Conservation (phyloP, 2,113 vertebrate genomes). For the Asarcornis scutulata region DNA sequence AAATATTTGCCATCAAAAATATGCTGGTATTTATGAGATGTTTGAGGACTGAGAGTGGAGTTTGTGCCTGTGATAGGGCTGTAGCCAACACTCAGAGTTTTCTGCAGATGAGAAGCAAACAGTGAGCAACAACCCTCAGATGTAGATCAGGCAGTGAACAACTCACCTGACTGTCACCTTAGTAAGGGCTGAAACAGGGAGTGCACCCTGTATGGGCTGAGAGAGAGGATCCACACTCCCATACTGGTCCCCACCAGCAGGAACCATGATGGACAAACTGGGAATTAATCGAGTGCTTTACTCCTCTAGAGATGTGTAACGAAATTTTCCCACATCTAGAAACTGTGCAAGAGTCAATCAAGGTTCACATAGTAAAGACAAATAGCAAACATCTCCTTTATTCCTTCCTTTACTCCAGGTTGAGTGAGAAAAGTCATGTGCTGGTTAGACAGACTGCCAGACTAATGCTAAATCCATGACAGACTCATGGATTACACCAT, state of each 20-base stretch:
- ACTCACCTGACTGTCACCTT: not conserved
- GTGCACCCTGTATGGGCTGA: no score
- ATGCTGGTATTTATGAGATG: accelerated
- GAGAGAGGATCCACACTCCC: not conserved
- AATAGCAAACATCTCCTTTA: not conserved
- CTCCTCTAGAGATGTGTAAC: accelerated
- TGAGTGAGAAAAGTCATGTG: not conserved
- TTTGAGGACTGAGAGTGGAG: accelerated
- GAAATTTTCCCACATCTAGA: not conserved
- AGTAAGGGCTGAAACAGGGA: no score
- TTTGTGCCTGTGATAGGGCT: not conserved
- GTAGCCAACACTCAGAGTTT: accelerated
- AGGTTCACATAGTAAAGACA: not conserved
- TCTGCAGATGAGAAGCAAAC: not conserved
- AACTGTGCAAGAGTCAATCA: not conserved
- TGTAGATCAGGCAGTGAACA: not conserved
- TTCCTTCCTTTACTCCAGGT: not conserved
- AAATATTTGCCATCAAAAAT: not conserved
- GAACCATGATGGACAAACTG: not conserved
- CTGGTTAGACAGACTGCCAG: not conserved
- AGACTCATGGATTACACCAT: not conserved
- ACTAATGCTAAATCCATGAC: not conserved
- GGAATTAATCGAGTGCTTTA: not conserved
- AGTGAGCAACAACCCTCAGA: not conserved
- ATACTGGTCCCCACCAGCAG: not conserved